Evolutionary conservation across 2,888 invertebrate genomes (phyloP).

Genomic region (Phymatocera aterrima): DNA sequence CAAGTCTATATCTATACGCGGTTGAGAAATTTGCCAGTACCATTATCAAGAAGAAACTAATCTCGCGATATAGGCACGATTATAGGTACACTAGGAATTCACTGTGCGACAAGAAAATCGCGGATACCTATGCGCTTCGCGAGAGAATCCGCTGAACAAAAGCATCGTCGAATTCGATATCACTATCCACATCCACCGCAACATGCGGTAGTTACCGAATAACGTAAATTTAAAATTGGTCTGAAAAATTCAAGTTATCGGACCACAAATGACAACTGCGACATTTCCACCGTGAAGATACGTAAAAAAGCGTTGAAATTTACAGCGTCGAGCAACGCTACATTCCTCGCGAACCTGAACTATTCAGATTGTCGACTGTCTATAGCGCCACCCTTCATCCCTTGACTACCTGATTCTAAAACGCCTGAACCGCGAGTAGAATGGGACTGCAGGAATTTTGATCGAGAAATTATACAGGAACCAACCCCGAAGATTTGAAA

Average conservation of each 20-base stretch:
- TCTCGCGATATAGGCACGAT: not conserved
- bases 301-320: no score
- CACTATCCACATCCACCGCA: no score
- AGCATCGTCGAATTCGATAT: not conserved
- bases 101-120: not conserved
- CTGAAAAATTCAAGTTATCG: no score
- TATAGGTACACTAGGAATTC: not conserved
- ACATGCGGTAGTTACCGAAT: no score
- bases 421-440: not conserved
- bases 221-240: no score
- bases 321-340: no score
- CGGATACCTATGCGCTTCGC: not conserved
- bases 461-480: slow-evolving; percentile 47
- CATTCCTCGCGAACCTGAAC: no score
- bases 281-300: no score
- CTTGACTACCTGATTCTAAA: not conserved
- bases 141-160: not conserved
- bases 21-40: not conserved
- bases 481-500: slow-evolving; percentile 18
- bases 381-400: slow-evolving; percentile 32
- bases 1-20: not conserved
- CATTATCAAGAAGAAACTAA: not conserved
- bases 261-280: no score
- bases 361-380: no score
- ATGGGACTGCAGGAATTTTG: slow-evolving; percentile 42